These are phyloP conservation scores for Melipona quadrifasciata DNA, from an alignment of 1,140 invertebrate species.

Conservation along the genomic window DNA sequence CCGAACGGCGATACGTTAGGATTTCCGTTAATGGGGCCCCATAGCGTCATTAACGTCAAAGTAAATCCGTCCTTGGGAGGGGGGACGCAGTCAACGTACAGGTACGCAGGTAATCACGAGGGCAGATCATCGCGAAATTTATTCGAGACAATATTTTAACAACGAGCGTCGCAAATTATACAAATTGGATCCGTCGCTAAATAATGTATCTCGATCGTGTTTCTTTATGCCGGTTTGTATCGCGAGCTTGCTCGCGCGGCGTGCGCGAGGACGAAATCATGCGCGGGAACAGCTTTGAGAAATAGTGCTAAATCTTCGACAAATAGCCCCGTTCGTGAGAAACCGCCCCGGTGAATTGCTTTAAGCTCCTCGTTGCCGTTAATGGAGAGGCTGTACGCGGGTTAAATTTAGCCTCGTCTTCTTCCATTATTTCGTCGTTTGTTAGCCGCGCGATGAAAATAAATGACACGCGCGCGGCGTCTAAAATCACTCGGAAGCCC, in stretches of 20 bases:
- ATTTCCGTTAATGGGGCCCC: too few relatives aligned
- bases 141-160: slow-evolving; percentile 32
- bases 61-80: too few relatives aligned
- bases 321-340: neutral
- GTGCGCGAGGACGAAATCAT: neutral
- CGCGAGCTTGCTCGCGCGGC: neutral
- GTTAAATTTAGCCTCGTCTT: neutral
- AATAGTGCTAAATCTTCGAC: slow-evolving; percentile 24
- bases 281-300: neutral
- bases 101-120: slow-evolving; percentile 10
- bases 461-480: too few relatives aligned
- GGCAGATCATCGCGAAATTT: slow-evolving; percentile 26
- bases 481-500: too few relatives aligned
- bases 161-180: slow-evolving; percentile 12
- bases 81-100: too few relatives aligned
- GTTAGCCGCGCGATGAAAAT: neutral
- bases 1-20: too few relatives aligned
- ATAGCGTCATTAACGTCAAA: too few relatives aligned
- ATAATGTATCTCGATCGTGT: slow-evolving; percentile 17
- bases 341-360: neutral
- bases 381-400: neutral
- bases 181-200: slow-evolving; percentile 17
- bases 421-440: neutral
- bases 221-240: neutral
- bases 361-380: neutral